Conservation (phyloP, 2,888 invertebrate genomes). For the Acronicta aceris region DNA sequence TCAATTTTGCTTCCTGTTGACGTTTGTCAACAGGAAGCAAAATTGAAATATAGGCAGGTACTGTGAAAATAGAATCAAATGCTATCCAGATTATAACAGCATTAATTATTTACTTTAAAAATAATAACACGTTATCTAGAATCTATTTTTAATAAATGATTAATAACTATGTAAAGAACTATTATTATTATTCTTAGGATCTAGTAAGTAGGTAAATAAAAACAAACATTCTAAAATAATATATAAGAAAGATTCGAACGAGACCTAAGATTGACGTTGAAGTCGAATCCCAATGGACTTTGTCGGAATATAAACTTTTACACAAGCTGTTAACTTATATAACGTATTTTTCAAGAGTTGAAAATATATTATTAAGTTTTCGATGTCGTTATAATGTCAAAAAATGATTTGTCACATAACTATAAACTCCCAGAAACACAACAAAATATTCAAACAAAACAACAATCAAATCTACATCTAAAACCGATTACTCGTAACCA, state of each 20-base stretch:
- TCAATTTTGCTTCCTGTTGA: no score
- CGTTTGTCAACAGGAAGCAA: background rate
- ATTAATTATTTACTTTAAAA: no score
- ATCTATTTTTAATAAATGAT: background rate
- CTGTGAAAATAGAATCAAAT: background rate
- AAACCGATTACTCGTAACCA: conserved; percentile 35
- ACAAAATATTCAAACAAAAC: conserved; percentile 11
- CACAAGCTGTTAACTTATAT: no score
- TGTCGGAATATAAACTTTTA: no score
- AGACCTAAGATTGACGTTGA: no score
- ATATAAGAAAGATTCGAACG: no score
- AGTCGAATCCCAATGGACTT: no score
- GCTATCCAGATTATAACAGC: no score
- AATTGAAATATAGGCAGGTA: background rate
- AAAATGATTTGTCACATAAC: background rate
- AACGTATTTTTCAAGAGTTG: no score
- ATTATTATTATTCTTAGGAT: no score
- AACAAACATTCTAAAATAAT: background rate
- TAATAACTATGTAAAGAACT: no score
- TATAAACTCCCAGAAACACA: background rate
- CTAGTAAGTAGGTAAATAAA: background rate
- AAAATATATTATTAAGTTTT: background rate
- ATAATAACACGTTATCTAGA: background rate
- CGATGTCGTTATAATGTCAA: background rate
- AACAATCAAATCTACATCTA: conserved; percentile 44